Base-by-base conservation (phyloP, 1,140 invertebrate species). In the Bradysia coprophila region DNA sequence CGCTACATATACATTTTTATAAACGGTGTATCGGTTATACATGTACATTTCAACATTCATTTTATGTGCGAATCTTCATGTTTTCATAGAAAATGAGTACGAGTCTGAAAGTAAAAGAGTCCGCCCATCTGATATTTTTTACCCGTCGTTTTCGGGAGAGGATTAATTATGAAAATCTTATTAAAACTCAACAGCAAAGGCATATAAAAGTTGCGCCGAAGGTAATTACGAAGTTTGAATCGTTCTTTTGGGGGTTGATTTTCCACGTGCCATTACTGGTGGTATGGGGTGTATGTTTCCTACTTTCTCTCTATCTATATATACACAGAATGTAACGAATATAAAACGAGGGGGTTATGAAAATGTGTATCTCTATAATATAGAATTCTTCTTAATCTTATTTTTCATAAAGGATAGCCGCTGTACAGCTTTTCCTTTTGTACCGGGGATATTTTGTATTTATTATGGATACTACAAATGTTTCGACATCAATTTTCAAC, bases 101-200 rank as follows among this genome's bases (percentile, higher is more conserved):
- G 24, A 28, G 24, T 8, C 24, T 28, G 13, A 28, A 28, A 28
- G 24, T 28, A 28, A 28, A 28, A 28, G 24, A 28, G 24, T 28
- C 24, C 24, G 24, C 24, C 24, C 24, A 28, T 28, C 24, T 6
- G 6, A 28, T 28, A 8, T 28, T 28, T 6, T 13, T 28, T n/a
- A n/a, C n/a, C n/a, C n/a, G n/a, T n/a, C n/a, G n/a, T n/a, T 6
- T 28, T 28, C 13, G 6, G 24, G 33, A 16, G 9, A 9, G 33
- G 33, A 36, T 36, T 36, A 36, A 36, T 36, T 36, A 36, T 36
- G 33, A 36, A 36, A 36, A 36, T 36, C 33, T 36, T 36, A 36
- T 36, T 36, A 36, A 36, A 36, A 36, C 33, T 36, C 33, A 36
- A 36, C 15, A 16, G 33, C 33, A 36, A 36, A 16, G 15, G 33